Percentiles rank a stretch among this genome's conserved stretches.
Conservation (phyloP, 2,888 invertebrate species). For the Drosophila dives region DNA sequence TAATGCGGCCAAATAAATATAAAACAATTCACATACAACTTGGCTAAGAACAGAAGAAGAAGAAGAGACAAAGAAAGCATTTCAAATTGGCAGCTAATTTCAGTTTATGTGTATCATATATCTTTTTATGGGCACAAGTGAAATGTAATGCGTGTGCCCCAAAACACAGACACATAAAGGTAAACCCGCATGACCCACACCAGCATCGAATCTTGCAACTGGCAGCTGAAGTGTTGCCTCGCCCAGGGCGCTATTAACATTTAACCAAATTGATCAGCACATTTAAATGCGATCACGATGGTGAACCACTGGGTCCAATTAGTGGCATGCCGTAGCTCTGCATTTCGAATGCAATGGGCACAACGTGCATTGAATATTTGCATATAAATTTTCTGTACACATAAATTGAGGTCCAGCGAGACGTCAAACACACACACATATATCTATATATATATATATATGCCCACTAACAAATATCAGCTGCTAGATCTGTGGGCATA, state of each 20-base stretch:
- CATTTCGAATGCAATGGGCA: constrained; percentile 58
- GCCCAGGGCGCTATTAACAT: constrained; percentile 74
- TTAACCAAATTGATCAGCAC: constrained; percentile 77
- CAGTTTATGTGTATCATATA: constrained; percentile 71
- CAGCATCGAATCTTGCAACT: constrained; percentile 18
- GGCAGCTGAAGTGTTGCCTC: constrained; percentile 37
- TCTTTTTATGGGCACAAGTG: constrained; percentile 50
- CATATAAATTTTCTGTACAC: constrained; percentile 69
- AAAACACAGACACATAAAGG: constrained; percentile 21
- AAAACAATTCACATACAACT: constrained; percentile 72
- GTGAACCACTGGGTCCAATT: constrained; percentile 71
- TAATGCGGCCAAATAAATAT: constrained; percentile 70
- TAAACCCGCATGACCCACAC: constrained; percentile 62
- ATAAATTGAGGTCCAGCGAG: constrained; percentile 46
- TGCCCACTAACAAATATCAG: constrained; percentile 16
- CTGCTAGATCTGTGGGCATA: constrained; percentile 47
- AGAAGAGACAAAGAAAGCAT: constrained; percentile 52
- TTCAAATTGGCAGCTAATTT: constrained; percentile 77
- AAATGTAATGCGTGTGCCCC: constrained; percentile 29
- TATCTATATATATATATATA: too few species aligned
- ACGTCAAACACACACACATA: constrained; percentile 11
- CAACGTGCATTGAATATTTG: constrained; percentile 77
- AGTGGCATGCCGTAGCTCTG: constrained; percentile 59
- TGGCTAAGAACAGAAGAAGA: not conserved
- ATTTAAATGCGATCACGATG: constrained; percentile 78